Base-by-base conservation (phyloP, 2,113 vertebrate genomes). In the Oreochromis tanganicae region DNA sequence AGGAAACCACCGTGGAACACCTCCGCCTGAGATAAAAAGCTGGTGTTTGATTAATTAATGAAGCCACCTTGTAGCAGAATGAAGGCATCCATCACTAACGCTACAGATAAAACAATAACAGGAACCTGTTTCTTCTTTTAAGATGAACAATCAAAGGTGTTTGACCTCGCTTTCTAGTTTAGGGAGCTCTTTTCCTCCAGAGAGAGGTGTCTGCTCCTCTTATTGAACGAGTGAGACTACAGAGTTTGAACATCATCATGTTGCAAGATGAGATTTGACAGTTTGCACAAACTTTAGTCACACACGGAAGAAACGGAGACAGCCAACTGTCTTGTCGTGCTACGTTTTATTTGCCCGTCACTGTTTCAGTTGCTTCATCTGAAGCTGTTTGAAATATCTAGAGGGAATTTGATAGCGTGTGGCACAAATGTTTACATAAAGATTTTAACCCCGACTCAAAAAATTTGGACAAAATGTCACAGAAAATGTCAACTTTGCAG, bases 31-130 rank as follows among this genome's bases (percentile, higher is more conserved):
- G 91, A 93, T 93, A 78, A 92, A 92, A 93, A 89, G 89, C 71
- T 66, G 9, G 17, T 16, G 66, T 90, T 93, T 93, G 84, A 94
- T 95, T 91, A 93, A 93, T 94, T 92, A 91, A 93, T 88, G 82
- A 94, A 92, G 85, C 57, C 68, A 73, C 68, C 87, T 75, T 50
- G 59, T 84, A 83, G 56, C 73, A 73, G 78, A 90, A 86, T 56
- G 55, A 91, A 95, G 41, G 80, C 36, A 7, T 83, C 73, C 82
- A 81, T 85, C 85, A 21, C 75, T 56, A 61, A 79, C 41, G 57
- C 75, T 75, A 27, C 61, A 54, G 38, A 89, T 88, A 41, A 81
- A 91, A 88, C 84, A 84, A 85, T 80, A 83, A 41, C 24, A 79
- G 34, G 59, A 86, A 46, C 27, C 29, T 17, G 29, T 81, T 80